Evolutionary conservation across 2,888 invertebrate genomes (phyloP), one percentile per base, ranked within the genome.

Genomic region (Hedya salicella): DNA sequence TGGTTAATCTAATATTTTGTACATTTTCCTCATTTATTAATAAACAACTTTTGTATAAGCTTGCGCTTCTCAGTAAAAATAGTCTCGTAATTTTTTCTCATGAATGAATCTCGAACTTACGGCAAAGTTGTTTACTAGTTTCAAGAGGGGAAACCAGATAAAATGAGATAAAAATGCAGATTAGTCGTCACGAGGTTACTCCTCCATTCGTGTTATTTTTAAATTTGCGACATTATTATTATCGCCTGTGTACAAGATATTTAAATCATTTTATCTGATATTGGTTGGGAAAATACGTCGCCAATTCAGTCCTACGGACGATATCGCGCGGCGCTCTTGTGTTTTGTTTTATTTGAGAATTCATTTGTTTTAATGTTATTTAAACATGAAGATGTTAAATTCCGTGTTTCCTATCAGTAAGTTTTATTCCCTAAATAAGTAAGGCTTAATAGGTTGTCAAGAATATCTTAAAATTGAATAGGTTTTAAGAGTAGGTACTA

Each of bases 351-450:
- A 36, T 60, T 25, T 19, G 40, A 49, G 16, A 61, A 66, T 49
- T 54, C 3, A 53, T 48, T 65, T 60, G 17, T 42, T 46, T 72
- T 70, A 68, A 75, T 73, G 74, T 68, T 60, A 59, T 9, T 53
- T 19, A 25, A 73, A 61, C 25, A 75, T 74, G 74, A 62, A 69
- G 65, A 42, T 72, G 49, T 63, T 70, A 14, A 65, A 48, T 50
- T 54, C 67, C 50, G 63, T 68, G 32, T 70, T 69, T 67, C 68
- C 70, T 30, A 69, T 74, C 70, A 72, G 74, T 74, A 66, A 73
- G 74, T 74, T 25, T 25, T 25, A 25, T 25, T 25, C n/a, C n/a
- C n/a, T n/a, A n/a, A n/a, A n/a, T n/a, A n/a, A n/a, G n/a, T n/a
- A n/a, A n/a, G n/a, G n/a, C n/a, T n/a, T n/a, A n/a, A n/a, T n/a